Conservation (phyloP, 2,113 vertebrate species). For the Paraplagusia blochii region DNA sequence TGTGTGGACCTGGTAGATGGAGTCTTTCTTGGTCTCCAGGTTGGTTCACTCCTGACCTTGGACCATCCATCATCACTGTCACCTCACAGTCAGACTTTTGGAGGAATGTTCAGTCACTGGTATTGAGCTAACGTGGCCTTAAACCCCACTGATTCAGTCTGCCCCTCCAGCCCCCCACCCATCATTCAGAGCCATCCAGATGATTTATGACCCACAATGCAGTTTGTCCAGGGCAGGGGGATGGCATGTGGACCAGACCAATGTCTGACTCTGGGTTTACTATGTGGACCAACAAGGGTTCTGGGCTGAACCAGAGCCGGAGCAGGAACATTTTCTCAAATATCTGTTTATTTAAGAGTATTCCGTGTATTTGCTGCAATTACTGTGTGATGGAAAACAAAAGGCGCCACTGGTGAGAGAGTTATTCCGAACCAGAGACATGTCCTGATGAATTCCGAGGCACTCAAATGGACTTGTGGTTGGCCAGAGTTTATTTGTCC, state of each 20-base stretch:
- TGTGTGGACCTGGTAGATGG: not conserved
- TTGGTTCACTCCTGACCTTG: constrained; percentile 5
- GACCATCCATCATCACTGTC: constrained; percentile 53
- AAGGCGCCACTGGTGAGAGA: constrained; percentile 50
- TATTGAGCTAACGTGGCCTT: constrained; percentile 7
- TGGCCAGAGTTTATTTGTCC: constrained; percentile 51
- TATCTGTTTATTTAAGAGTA: constrained; percentile 32
- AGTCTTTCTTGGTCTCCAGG: constrained; percentile 6
- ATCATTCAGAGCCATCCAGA: not conserved
- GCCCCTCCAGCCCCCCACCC: not conserved
- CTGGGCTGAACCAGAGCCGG: constrained; percentile 30
- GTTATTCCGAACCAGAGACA: constrained; percentile 21
- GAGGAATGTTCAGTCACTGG: constrained; percentile 35
- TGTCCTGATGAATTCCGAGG: constrained; percentile 21
- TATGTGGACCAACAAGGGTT: constrained; percentile 22
- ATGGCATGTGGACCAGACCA: too few species aligned
- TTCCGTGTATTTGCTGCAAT: constrained; percentile 42
- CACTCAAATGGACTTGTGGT: constrained; percentile 35
- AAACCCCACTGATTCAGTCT: constrained; percentile 12
- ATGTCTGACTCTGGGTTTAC: too few species aligned
- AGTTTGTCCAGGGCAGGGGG: not conserved
- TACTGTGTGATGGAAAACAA: constrained; percentile 57
- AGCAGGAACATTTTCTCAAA: constrained; percentile 21
- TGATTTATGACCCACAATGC: not conserved
- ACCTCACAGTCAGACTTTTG: constrained; percentile 16